Percentiles rank a stretch among this genome's conserved stretches.
Evolutionary conservation across 2,113 vertebrate species (phyloP).

Genomic region (Fregetta grallaria): DNA sequence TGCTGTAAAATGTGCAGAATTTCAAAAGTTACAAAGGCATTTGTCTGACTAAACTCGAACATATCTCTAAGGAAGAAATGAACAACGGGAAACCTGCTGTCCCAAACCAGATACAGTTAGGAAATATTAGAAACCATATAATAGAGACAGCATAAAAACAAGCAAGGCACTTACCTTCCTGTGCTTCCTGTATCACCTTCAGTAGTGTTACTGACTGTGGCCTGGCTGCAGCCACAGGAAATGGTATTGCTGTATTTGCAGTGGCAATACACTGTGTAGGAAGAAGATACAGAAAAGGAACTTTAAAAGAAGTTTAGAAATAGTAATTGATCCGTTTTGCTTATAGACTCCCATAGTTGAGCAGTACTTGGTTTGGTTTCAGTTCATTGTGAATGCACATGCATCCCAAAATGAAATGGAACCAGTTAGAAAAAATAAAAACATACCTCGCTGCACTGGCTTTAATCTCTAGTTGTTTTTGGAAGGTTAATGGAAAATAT

Average conservation of each 20-base stretch:
- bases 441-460: neutral
- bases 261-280: neutral
- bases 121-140: neutral
- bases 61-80: neutral
- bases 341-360: neutral
- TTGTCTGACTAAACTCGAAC: neutral
- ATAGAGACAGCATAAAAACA: neutral
- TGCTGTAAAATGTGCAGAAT: neutral
- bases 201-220: too few species aligned
- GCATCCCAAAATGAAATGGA: neutral
- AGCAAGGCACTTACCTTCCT: neutral
- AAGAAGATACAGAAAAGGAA: neutral
- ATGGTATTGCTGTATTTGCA: neutral
- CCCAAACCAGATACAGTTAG: neutral
- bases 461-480: neutral
- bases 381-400: neutral
- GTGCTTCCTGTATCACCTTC: neutral
- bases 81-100: neutral
- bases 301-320: neutral
- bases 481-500: neutral
- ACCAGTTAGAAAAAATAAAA: neutral
- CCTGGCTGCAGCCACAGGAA: neutral
- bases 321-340: neutral
- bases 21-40: neutral
- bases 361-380: neutral